These are phyloP conservation scores for Esperia sulphurella DNA, from an alignment of 2,888 invertebrate genomes.

Conservation along the genomic window DNA sequence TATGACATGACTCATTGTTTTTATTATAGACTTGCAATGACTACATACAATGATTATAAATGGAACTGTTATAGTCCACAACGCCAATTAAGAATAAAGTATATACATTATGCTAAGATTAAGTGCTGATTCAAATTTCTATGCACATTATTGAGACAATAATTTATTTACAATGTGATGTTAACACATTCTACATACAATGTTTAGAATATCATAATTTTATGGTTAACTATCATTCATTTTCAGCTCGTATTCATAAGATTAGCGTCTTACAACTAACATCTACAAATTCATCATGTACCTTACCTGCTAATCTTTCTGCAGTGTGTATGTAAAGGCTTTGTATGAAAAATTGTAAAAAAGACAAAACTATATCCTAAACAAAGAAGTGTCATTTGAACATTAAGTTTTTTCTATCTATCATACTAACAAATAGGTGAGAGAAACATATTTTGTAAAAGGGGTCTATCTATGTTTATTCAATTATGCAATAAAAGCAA, in stretches of 20 bases:
- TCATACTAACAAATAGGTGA: slow-evolving; percentile 1
- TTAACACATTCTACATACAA: slow-evolving; percentile 17
- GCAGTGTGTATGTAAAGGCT: background rate
- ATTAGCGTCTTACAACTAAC: slow-evolving; percentile 58
- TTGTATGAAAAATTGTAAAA: background rate
- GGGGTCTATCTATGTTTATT: background rate
- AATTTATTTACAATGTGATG: background rate
- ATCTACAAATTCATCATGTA: slow-evolving; percentile 21
- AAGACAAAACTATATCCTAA: background rate
- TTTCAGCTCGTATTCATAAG: slow-evolving; percentile 77
- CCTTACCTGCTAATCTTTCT: slow-evolving; percentile 17
- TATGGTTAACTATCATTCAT: slow-evolving; percentile 30
- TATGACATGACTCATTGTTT: background rate
- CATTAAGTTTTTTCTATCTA: slow-evolving; percentile 4
- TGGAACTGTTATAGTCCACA: too few relatives aligned
- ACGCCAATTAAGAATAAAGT: too few relatives aligned
- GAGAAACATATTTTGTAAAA: background rate
- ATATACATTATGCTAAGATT: too few relatives aligned
- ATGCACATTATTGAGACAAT: background rate
- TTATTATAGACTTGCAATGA: too few relatives aligned
- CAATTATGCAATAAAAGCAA: background rate
- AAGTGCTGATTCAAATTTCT: background rate
- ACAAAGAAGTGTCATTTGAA: too few relatives aligned
- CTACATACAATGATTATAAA: too few relatives aligned
- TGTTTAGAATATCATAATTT: slow-evolving; percentile 20